A percentile compares a stretch with the other conserved stretches of the same genome.
These are phyloP conservation scores for Exaiptasia diaphana DNA, from an alignment of 64 coral and sea anemone genomes.

Conservation along the genomic window DNA sequence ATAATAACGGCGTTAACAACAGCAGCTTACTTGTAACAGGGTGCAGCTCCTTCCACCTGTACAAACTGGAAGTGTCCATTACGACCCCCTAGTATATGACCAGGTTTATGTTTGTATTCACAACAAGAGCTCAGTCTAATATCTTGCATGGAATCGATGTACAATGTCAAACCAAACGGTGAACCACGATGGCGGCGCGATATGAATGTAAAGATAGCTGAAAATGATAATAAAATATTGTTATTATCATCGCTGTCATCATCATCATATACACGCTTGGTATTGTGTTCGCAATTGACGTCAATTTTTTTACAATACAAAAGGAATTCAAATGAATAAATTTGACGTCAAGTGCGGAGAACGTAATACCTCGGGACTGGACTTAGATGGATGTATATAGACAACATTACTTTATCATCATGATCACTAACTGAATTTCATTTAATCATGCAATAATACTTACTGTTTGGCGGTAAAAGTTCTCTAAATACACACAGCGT, in stretches of 20 bases:
- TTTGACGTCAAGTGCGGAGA: no score
- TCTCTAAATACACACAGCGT: constrained; percentile 96
- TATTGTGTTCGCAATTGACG: not conserved
- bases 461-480: constrained; percentile 94
- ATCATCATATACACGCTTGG: no score
- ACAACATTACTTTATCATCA: no score
- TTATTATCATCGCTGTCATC: not conserved
- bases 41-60: constrained; percentile 91
- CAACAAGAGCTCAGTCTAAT: constrained; percentile 92
- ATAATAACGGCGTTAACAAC: no score
- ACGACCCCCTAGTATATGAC: constrained; percentile 76
- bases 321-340: no score
- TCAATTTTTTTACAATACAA: no score
- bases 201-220: constrained; percentile 95
- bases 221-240: not conserved
- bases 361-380: no score
- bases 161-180: constrained; percentile 95
- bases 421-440: no score
- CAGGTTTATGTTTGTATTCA: constrained; percentile 98
- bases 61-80: constrained; percentile 99
- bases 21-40: constrained; percentile 88
- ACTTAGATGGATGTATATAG: no score
- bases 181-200: constrained; percentile 91
- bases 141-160: constrained; percentile 96
- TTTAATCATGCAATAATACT: no score